These are phyloP conservation scores for Micropoecilia bifurca DNA, from an alignment of 2,797 vertebrate genomes.

Conservation along the genomic window DNA sequence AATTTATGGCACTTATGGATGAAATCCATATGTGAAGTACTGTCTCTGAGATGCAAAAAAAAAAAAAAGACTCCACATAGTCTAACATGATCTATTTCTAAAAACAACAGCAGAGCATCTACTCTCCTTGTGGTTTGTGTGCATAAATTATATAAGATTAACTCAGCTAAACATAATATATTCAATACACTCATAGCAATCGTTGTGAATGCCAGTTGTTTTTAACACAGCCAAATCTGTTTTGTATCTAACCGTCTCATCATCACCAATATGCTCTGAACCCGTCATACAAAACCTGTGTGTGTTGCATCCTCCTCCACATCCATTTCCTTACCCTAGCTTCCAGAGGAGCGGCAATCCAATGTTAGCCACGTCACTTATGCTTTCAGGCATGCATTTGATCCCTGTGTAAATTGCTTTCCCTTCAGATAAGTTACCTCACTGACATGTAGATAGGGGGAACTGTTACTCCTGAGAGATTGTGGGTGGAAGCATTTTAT, in stretches of 20 bases:
- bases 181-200: constrained; percentile 10
- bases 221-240: constrained; percentile 28
- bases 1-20: background rate
- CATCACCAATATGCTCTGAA: constrained; percentile 66
- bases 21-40: constrained; percentile 11
- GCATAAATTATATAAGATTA: background rate
- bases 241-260: constrained; percentile 68
- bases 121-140: background rate
- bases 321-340: constrained; percentile 59
- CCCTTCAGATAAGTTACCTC: constrained; percentile 76
- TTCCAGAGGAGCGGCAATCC: constrained; percentile 60
- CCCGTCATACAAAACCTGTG: constrained; percentile 67
- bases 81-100: constrained; percentile 21
- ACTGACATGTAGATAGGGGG: constrained; percentile 74
- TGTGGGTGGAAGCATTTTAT: constrained; percentile 76
- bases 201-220: constrained; percentile 44
- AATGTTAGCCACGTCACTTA: constrained; percentile 69
- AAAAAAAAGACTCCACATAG: background rate
- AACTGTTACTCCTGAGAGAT: constrained; percentile 70
- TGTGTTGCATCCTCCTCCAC: constrained; percentile 62
- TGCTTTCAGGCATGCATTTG: constrained; percentile 76
- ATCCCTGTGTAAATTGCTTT: constrained; percentile 81
- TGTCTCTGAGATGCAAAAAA: constrained; percentile 3
- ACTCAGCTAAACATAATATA: constrained; percentile 15
- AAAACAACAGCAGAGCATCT: background rate